Percentiles rank a stretch among this genome's conserved stretches.
Evolutionary conservation across 2,797 vertebrate species (phyloP).

Genomic region (Ptychadena robeensis): DNA sequence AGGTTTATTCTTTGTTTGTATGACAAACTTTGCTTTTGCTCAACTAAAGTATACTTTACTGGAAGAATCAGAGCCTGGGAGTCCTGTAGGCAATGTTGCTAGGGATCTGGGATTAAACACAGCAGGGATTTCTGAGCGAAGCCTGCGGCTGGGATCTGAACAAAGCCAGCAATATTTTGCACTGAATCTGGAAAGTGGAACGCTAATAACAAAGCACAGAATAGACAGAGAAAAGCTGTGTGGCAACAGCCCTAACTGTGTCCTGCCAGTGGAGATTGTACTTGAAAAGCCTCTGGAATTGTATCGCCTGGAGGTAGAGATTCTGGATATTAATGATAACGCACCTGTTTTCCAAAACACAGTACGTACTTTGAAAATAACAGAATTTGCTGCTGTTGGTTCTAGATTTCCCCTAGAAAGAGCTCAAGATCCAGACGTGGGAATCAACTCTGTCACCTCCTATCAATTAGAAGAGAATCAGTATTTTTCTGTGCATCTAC

Average conservation of each 20-base stretch:
- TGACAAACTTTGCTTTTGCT: conserved; percentile 16
- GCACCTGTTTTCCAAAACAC: conserved; percentile 77
- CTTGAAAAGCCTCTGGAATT: conserved; percentile 76
- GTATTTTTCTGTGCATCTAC: conserved; percentile 77
- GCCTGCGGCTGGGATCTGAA: conserved; percentile 70
- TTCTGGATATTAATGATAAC: conserved; percentile 83
- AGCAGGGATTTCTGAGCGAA: conserved; percentile 66
- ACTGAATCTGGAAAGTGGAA: conserved; percentile 76
- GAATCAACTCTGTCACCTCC: conserved; percentile 79
- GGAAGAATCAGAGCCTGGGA: conserved; percentile 51
- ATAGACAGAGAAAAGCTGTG: conserved; percentile 81
- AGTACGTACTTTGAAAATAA: conserved; percentile 79
- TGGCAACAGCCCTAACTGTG: conserved; percentile 71
- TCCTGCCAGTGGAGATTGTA: conserved; percentile 75
- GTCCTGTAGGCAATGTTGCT: conserved; percentile 47
- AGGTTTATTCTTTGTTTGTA: conserved; percentile 41
- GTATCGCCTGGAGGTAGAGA: conserved; percentile 74
- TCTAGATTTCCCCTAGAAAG: conserved; percentile 80
- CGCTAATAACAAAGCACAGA: conserved; percentile 75
- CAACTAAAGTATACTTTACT: conserved; percentile 47
- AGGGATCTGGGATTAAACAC: conserved; percentile 61
- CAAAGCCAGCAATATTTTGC: conserved; percentile 77
- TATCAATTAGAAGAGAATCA: conserved; percentile 78
- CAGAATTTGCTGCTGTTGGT: conserved; percentile 76
- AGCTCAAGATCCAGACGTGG: conserved; percentile 82